Base-by-base conservation (phyloP, 2,888 invertebrate species). In the Epsilonema sp. region DNA sequence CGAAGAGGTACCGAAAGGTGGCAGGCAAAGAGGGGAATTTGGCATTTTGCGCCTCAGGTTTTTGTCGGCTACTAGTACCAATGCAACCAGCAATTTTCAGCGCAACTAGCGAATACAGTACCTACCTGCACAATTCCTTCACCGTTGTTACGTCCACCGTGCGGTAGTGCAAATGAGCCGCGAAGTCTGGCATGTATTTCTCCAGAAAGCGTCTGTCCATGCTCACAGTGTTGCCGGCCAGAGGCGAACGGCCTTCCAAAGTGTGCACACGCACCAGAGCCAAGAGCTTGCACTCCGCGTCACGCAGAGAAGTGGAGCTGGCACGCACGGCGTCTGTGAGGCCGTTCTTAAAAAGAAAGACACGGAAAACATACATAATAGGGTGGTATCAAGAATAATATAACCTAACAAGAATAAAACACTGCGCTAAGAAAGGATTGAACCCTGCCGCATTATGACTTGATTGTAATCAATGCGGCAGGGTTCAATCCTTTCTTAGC, bases 91-190 rank as follows among this genome's bases (percentile, higher is more conserved):
- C n/a, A n/a, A n/a, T n/a, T n/a, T n/a, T n/a, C n/a, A n/a, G n/a
- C n/a, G n/a, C n/a, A n/a, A 13, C 16, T 22, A 23, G n/a, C n/a
- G n/a, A n/a, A n/a, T n/a, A n/a, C n/a, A n/a, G n/a, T n/a, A n/a
- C 20, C 37, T 26, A 51, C 54, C 45, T 68, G 54, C 68, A 65
- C 23, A 92, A 64, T 67, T 90, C 89, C 65, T 89, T 90, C 20
- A 94, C 68, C 0, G 82, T 76, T 31, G 82, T 83, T 2, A 90
- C 87, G 71, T 94, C 94, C 52, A 97, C 77, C 40, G 85, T 79
- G 57, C 92, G 75, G 66, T 92, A 89, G 64, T 92, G 87, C 53
- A 92, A 69, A 64, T 85, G 82, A 1, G 75, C 63, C 60, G 80
- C 65, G 4, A 92, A 67, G 39, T 55, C 70, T 0, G 86, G 87